These are phyloP conservation scores for Phoeniculus purpureus DNA, from an alignment of 2,797 vertebrate genomes.

Conservation along the genomic window DNA sequence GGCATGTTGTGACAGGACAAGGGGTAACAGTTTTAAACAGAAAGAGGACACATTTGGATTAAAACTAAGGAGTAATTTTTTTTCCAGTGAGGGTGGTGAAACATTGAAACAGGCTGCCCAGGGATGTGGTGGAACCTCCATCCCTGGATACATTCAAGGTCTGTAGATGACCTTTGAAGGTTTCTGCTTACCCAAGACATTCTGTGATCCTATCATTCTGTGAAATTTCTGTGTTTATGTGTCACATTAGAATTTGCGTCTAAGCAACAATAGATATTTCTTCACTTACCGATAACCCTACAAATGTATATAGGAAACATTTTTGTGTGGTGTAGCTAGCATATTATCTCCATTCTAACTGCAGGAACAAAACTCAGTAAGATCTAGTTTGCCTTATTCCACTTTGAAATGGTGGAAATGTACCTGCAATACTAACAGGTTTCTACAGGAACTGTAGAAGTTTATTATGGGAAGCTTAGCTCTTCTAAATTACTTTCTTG, in stretches of 20 bases:
- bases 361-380: neutral
- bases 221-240: neutral
- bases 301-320: neutral
- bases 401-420: neutral
- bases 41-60: no score
- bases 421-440: neutral
- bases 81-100: no score
- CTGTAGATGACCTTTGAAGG: no score
- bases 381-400: neutral
- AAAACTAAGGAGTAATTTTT: no score
- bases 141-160: no score
- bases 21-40: no score
- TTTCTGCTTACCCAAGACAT: no score
- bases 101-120: no score
- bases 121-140: no score
- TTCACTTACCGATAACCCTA: neutral
- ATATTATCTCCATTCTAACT: neutral
- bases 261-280: neutral
- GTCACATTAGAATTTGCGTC: neutral
- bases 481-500: neutral
- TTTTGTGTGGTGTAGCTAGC: neutral
- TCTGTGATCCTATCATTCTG: no score
- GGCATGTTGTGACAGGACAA: no score
- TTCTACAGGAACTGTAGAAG: neutral
- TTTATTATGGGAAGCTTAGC: neutral